Evolutionary conservation across 2,888 invertebrate species (phyloP).

Genomic region (Yponomeuta evonymella): DNA sequence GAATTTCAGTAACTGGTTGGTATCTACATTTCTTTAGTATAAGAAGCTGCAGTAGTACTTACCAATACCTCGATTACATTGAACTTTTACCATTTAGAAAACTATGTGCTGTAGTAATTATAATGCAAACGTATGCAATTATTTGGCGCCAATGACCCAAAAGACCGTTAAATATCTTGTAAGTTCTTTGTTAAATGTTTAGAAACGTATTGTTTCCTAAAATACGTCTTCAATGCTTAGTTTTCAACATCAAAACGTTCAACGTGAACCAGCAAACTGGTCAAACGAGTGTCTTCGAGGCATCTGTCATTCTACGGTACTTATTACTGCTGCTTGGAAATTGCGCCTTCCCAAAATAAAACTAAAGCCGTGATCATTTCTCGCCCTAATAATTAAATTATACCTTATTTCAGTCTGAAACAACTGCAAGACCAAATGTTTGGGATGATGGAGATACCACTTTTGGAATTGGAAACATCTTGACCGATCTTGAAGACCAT

Average conservation of each 20-base stretch:
- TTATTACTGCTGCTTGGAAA: conserved; percentile 43
- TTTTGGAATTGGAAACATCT: conserved; percentile 63
- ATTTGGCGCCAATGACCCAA: conserved; percentile 71
- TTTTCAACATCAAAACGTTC: conserved; percentile 20
- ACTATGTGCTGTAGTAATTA: conserved; percentile 2
- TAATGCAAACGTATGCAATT: conserved; percentile 70
- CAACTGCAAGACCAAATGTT: conserved; percentile 22
- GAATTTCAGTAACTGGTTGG: conserved; percentile 40
- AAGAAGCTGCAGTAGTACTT: background rate
- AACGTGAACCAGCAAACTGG: conserved; percentile 57
- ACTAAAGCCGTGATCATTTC: conserved; percentile 27
- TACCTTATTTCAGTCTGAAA: background rate
- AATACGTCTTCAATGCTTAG: conserved; percentile 21
- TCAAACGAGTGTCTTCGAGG: conserved; percentile 63
- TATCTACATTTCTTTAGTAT: conserved; percentile 21
- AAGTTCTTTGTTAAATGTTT: conserved; percentile 16
- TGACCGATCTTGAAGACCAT: conserved; percentile 58
- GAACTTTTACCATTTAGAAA: background rate
- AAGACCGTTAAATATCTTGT: conserved; percentile 61
- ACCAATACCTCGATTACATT: background rate
- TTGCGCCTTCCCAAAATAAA: background rate
- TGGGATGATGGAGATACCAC: conserved; percentile 61
- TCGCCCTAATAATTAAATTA: conserved; percentile 12
- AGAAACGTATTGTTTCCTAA: conserved; percentile 7
- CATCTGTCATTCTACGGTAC: conserved; percentile 61